These are phyloP conservation scores for Saiga tatarica DNA, from an alignment of 2,113 vertebrate genomes.

Conservation along the genomic window DNA sequence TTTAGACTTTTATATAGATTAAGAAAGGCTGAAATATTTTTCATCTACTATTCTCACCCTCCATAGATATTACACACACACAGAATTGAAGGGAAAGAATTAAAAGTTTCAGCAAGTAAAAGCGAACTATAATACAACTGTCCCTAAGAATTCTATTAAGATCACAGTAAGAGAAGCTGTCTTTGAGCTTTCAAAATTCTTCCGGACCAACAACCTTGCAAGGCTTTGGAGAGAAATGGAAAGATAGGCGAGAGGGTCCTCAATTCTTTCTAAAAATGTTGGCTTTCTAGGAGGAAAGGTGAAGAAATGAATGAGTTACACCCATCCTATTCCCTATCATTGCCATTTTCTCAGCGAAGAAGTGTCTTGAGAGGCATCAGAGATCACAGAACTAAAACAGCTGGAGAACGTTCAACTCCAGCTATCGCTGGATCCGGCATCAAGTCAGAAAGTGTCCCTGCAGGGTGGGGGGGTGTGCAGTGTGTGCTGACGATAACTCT, in stretches of 20 bases:
- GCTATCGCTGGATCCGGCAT: neutral
- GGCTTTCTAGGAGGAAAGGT: neutral
- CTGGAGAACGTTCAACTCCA: neutral
- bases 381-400: neutral
- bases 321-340: neutral
- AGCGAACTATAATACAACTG: neutral
- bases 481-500: neutral
- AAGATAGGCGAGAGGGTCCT: neutral
- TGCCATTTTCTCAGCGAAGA: neutral
- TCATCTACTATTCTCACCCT: neutral
- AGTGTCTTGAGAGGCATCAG: neutral
- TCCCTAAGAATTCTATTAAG: neutral
- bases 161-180: neutral
- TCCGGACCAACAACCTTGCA: neutral
- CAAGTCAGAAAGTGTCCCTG: neutral
- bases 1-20: neutral
- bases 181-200: neutral
- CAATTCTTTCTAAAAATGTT: neutral
- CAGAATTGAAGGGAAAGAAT: neutral
- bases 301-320: rapidly evolving
- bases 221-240: neutral
- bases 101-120: neutral
- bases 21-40: neutral
- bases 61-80: neutral
- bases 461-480: neutral